Base-by-base conservation (phyloP, 2,113 vertebrate species). In the Chascanopsetta lugubris region DNA sequence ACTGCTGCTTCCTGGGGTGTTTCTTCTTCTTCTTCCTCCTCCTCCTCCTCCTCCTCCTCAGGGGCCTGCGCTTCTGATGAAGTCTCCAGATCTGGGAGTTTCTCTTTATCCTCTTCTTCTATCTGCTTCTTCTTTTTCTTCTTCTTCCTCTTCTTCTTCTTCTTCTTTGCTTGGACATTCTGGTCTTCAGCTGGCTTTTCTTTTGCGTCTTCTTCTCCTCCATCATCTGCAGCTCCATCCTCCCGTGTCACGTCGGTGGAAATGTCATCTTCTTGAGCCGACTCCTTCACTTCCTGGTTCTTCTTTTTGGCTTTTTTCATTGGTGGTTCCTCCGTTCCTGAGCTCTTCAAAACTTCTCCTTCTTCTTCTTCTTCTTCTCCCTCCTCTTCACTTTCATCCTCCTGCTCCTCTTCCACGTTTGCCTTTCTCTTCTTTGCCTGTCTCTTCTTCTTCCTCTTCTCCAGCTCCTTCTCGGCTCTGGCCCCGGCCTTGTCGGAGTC, bases 391-490 rank as follows among this genome's bases (percentile, higher is more conserved):
- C 94, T 3, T 72, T 80, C n/a, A 77, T 22, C 8, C 79, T 12
- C 27, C 59, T 40, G 13, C 38, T 67, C 75, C 6, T 65, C 59
- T 72, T 70, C 79, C 83, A 93, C 82, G 3, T 46, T 78, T 1
- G 65, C 84, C 42, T 86, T 86, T 61, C 93, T 94, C 82, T 95
- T 95, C 75, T 93, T 94, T 3, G 74, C 81, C 17, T 78, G 66
- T 36, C 82, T 87, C 34, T 80, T 68, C 3, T 67, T 24, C 15
- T n/a, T 29, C 66, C 77, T 48, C n/a, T 15, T 36, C 65, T 77
- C 45, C 84, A 91, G 77, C 87, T 94, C 84, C 63, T 89, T 92
- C 66, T 17, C 53, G 70, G 24, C 63, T 67, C 40, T 59, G 5
- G 57, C 38, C 26, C 72, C 84, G 3, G 85, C 81, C 36, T 86